A percentile compares a stretch with the other conserved stretches of the same genome.
Conservation (phyloP, 2,797 vertebrate genomes). For the Steatocranus sp. region DNA sequence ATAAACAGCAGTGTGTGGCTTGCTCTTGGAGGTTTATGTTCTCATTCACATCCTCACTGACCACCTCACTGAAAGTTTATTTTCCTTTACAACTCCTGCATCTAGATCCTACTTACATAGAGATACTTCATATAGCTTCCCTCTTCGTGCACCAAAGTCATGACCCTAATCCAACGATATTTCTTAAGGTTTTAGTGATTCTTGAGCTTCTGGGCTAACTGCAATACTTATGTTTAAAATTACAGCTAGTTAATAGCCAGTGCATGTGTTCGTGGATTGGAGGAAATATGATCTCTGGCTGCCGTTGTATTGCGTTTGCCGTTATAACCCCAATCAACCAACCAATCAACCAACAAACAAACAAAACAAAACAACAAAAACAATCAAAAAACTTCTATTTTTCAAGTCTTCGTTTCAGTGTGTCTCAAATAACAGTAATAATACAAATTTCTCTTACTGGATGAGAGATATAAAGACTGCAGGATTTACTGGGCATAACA, state of each 20-base stretch:
- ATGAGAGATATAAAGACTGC: background rate
- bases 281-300: background rate
- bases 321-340: background rate
- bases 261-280: background rate
- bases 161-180: background rate
- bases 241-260: background rate
- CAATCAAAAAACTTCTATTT: background rate
- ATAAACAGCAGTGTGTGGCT: background rate
- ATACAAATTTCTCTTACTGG: background rate
- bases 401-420: background rate
- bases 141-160: background rate
- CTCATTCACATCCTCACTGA: slow-evolving; percentile 9
- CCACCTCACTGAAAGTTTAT: background rate
- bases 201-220: background rate
- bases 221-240: background rate
- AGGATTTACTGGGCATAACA: background rate
- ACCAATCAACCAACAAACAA: rapidly evolving
- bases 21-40: slow-evolving; percentile 24
- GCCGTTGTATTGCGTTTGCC: background rate
- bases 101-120: background rate
- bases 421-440: background rate
- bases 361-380: background rate
- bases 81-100: slow-evolving; percentile 1
- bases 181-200: background rate
- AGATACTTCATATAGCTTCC: background rate